These are phyloP conservation scores for Drosophila sucinea DNA, from an alignment of 1,140 invertebrate species.

Conservation along the genomic window DNA sequence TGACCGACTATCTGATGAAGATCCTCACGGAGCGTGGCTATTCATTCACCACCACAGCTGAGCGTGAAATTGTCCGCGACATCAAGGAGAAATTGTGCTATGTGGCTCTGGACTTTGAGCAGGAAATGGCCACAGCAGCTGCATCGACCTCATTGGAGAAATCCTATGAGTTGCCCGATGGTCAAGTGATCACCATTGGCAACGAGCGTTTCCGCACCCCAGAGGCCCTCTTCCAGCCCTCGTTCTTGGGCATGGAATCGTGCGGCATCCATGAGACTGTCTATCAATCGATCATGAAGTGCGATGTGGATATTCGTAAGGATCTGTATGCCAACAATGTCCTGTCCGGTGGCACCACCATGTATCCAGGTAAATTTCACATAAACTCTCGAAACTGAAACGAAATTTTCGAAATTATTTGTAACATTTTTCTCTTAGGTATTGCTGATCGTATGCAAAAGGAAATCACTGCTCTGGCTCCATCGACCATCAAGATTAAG, in stretches of 20 bases:
- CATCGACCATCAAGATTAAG: slow-evolving; percentile 97
- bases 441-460: slow-evolving; percentile 95
- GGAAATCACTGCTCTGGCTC: slow-evolving; percentile 94
- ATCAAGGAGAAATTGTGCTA: slow-evolving; percentile 95
- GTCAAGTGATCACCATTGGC: slow-evolving; percentile 95
- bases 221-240: slow-evolving; percentile 96
- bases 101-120: slow-evolving; percentile 92
- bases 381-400: too few species aligned
- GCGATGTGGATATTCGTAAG: slow-evolving; percentile 95
- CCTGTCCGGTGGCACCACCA: slow-evolving; percentile 94
- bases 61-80: slow-evolving; percentile 93
- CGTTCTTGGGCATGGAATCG: slow-evolving; percentile 95
- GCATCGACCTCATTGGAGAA: slow-evolving; percentile 92
- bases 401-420: too few species aligned
- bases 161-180: slow-evolving; percentile 94
- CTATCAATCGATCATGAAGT: slow-evolving; percentile 98
- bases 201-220: slow-evolving; percentile 97
- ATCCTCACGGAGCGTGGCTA: slow-evolving; percentile 93
- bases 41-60: slow-evolving; percentile 89
- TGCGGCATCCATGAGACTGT: slow-evolving; percentile 96
- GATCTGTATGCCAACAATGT: slow-evolving; percentile 97
- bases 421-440: slow-evolving; percentile 83
- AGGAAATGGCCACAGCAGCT: slow-evolving; percentile 94
- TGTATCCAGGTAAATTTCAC: slow-evolving; percentile 91
- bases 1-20: slow-evolving; percentile 94